phyloP scores from a whole-genome alignment of 2,888 invertebrate genomes.

The Ischnura elegans region DNA sequence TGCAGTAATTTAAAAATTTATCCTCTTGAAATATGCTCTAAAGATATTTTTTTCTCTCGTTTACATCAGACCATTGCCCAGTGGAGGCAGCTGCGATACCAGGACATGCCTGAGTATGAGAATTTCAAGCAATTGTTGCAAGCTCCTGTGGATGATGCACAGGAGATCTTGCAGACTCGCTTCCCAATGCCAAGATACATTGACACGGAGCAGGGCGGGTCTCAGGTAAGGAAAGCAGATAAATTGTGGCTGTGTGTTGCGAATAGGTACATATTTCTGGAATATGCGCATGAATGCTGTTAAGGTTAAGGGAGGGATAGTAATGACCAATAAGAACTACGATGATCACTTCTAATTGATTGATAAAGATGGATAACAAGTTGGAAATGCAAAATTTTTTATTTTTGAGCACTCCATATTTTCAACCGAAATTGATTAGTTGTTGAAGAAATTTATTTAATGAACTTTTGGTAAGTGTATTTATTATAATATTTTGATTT shows the following conservation, averaged over 20 bases:
- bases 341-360: too few species aligned
- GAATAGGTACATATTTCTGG: background rate
- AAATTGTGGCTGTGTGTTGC: background rate
- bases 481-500: too few species aligned
- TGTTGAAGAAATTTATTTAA: too few species aligned
- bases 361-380: too few species aligned
- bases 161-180: constrained; percentile 95
- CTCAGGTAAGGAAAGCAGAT: constrained; percentile 85
- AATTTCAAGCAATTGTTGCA: constrained; percentile 97
- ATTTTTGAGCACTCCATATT: too few species aligned
- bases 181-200: constrained; percentile 99
- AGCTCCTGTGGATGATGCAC: constrained; percentile 98
- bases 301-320: too few species aligned
- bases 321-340: too few species aligned
- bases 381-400: too few species aligned
- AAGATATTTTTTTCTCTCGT: background rate
- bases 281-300: background rate
- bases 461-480: too few species aligned
- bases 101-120: constrained; percentile 98
- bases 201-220: constrained; percentile 99
- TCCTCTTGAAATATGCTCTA: too few species aligned
- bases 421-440: too few species aligned
- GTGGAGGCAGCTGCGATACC: constrained; percentile 97
- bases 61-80: constrained; percentile 92
- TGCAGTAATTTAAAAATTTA: too few species aligned